Percentiles rank a stretch among this genome's conserved stretches.
These are phyloP conservation scores for Catharus minimus DNA, from an alignment of 2,113 vertebrate genomes.

Conservation along the genomic window DNA sequence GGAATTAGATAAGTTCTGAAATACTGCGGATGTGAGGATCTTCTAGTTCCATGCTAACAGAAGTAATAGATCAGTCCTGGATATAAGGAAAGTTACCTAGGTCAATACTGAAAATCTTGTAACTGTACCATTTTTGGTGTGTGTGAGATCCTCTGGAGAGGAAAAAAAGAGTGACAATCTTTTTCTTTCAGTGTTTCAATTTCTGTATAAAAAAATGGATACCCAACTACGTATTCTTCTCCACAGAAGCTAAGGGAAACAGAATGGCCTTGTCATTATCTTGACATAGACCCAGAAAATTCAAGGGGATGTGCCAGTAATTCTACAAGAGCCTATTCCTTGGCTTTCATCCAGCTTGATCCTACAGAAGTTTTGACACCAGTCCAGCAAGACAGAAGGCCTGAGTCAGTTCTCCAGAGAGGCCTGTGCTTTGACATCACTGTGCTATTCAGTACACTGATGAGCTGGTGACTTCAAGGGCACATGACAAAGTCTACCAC, in stretches of 20 bases:
- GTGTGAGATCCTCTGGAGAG: background rate
- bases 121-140: background rate
- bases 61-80: background rate
- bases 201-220: constrained; percentile 23
- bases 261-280: constrained; percentile 69
- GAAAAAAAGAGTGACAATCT: background rate
- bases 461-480: constrained; percentile 39
- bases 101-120: background rate
- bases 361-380: constrained; percentile 66
- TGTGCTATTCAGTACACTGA: background rate
- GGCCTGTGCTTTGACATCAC: constrained; percentile 56
- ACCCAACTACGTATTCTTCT: background rate
- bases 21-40: background rate
- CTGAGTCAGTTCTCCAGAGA: constrained; percentile 60
- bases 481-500: constrained; percentile 6
- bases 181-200: background rate
- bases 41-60: background rate
- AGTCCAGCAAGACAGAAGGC: constrained; percentile 68
- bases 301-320: constrained; percentile 61
- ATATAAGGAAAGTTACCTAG: background rate
- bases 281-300: constrained; percentile 69
- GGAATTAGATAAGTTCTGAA: background rate
- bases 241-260: constrained; percentile 48
- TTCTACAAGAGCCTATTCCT: constrained; percentile 58
- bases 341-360: constrained; percentile 60